These are phyloP conservation scores for Syngnathus floridae DNA, from an alignment of 2,113 vertebrate species.

Conservation along the genomic window DNA sequence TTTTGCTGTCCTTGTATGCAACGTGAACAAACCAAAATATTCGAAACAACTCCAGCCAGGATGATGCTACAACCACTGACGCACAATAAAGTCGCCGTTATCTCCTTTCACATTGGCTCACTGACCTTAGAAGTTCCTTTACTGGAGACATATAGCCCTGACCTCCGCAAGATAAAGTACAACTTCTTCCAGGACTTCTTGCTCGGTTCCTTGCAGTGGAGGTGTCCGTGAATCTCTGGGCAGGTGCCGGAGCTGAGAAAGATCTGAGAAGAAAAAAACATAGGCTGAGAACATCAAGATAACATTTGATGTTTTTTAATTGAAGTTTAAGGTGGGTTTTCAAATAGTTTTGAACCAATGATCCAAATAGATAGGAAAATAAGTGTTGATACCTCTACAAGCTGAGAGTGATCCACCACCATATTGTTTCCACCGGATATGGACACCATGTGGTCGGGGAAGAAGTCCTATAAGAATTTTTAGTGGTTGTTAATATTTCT, in stretches of 20 bases:
- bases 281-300: background rate
- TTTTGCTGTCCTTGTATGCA: background rate
- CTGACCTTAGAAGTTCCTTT: constrained; percentile 95
- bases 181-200: constrained; percentile 93
- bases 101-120: constrained; percentile 1
- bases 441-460: constrained; percentile 94
- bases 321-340: too few relatives aligned
- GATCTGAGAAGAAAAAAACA: constrained; percentile 64
- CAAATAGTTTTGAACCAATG: too few relatives aligned
- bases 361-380: background rate
- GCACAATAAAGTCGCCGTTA: background rate
- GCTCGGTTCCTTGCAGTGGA: constrained; percentile 88
- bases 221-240: constrained; percentile 91
- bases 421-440: constrained; percentile 81
- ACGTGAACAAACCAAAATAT: background rate
- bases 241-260: constrained; percentile 90
- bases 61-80: background rate
- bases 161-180: constrained; percentile 91
- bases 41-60: background rate
- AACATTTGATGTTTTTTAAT: too few relatives aligned
- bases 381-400: constrained; percentile 79
- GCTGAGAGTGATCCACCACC: constrained; percentile 77
- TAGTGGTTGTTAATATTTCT: background rate
- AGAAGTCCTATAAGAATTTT: constrained; percentile 79
- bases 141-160: constrained; percentile 94